Evolutionary conservation across 1,140 invertebrate species (phyloP).

Genomic region (Wiebesia pumilae): DNA sequence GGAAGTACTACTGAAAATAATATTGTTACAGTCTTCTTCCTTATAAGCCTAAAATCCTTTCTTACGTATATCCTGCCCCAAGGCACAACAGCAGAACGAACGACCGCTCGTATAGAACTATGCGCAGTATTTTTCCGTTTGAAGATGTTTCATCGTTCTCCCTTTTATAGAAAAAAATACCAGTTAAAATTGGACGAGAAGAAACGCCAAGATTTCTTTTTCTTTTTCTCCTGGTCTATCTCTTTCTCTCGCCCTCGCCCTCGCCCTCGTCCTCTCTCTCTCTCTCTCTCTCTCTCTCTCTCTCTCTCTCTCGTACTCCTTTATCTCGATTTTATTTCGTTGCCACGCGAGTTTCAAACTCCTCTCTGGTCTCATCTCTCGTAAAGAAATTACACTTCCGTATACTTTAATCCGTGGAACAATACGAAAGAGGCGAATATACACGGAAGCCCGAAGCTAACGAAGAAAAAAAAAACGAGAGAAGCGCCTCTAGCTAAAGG

Average conservation of each 20-base stretch:
- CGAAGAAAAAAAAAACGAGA: conserved; percentile 29
- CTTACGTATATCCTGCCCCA: background rate
- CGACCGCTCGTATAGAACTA: background rate
- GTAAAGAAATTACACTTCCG: conserved; percentile 68
- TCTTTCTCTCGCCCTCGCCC: too few relatives aligned
- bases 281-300: background rate
- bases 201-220: conserved; percentile 15
- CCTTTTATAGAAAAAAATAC: conserved; percentile 45
- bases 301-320: background rate
- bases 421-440: conserved; percentile 57
- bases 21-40: background rate
- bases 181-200: conserved; percentile 35
- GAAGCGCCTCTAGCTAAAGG: conserved; percentile 61
- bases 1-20: background rate
- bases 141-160: background rate
- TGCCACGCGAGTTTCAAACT: conserved; percentile 38
- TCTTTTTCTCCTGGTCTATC: background rate
- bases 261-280: too few relatives aligned
- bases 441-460: conserved; percentile 41
- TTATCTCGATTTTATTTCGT: conserved; percentile 46
- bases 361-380: conserved; percentile 48
- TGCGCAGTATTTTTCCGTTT: conserved; percentile 17
- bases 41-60: background rate
- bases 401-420: conserved; percentile 71
- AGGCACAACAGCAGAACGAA: background rate